A percentile compares a stretch with the other conserved stretches of the same genome.
These are phyloP conservation scores for Melieria crassipennis DNA, from an alignment of 2,888 invertebrate genomes.

Conservation along the genomic window DNA sequence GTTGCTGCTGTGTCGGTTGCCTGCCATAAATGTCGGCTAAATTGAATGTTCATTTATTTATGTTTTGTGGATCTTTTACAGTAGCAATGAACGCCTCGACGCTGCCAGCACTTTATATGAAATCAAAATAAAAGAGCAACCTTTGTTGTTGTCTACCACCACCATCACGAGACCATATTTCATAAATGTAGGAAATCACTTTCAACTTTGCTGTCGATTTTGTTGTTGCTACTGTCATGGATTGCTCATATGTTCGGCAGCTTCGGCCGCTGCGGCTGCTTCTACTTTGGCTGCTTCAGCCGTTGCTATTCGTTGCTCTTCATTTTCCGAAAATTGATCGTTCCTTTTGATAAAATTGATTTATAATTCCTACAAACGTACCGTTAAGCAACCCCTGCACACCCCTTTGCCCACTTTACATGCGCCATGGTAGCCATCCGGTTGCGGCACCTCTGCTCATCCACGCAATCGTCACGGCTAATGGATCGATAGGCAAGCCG, in stretches of 20 bases:
- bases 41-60: constrained; percentile 34
- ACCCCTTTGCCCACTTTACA: too few relatives aligned
- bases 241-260: neutral
- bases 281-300: too few relatives aligned
- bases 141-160: neutral
- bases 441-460: neutral
- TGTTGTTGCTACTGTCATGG: neutral
- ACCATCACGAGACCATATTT: too few relatives aligned
- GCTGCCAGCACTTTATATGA: neutral
- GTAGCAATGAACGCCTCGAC: neutral
- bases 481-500: constrained; percentile 52
- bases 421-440: too few relatives aligned
- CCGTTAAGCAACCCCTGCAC: too few relatives aligned
- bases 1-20: constrained; percentile 30
- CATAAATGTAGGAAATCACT: neutral
- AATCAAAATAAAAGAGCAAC: constrained; percentile 6
- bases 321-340: constrained; percentile 53
- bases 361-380: constrained; percentile 44
- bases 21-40: constrained; percentile 56
- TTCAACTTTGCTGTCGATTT: neutral
- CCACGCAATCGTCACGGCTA: constrained; percentile 44
- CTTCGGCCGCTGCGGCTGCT: too few relatives aligned
- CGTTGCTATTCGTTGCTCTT: constrained; percentile 14
- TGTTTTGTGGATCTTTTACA: neutral
- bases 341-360: constrained; percentile 59